Evolutionary conservation across 2,888 invertebrate species (phyloP).

Genomic region (Amphipyra tragopoginis): DNA sequence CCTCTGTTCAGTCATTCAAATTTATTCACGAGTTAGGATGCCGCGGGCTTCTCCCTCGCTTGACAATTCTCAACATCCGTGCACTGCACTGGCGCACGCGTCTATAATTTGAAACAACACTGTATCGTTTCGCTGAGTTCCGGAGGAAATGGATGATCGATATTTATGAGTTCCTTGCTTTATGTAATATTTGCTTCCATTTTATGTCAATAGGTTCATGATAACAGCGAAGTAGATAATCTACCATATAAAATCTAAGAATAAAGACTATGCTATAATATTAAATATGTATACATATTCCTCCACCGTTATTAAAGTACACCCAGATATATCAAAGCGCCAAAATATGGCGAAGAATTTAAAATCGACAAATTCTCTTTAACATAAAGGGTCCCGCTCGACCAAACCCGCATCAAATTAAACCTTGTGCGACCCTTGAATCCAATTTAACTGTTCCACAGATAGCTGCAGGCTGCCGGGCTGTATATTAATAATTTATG

Average conservation of each 20-base stretch:
- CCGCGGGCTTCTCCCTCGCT: conserved; percentile 46
- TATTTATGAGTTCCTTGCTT: conserved; percentile 29
- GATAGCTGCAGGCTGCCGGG: conserved; percentile 67
- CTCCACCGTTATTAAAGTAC: too few species aligned
- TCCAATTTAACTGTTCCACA: conserved; percentile 81
- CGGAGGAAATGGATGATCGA: conserved; percentile 32
- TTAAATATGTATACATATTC: too few species aligned
- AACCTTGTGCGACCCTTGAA: conserved; percentile 77
- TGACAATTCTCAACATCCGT: conserved; percentile 53
- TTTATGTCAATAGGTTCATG: conserved; percentile 16
- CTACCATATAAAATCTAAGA: too few species aligned
- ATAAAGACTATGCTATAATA: too few species aligned
- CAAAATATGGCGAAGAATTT: conserved; percentile 63
- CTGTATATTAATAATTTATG: conserved; percentile 79
- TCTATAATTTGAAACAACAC: conserved; percentile 58
- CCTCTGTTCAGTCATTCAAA: conserved; percentile 77
- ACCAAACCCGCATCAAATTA: conserved; percentile 80
- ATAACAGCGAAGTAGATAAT: neutral
- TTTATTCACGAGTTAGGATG: conserved; percentile 78
- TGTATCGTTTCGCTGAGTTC: conserved; percentile 20
- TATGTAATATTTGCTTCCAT: conserved; percentile 10
- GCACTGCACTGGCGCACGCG: conserved; percentile 47
- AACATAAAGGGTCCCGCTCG: conserved; percentile 68
- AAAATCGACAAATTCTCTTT: conserved; percentile 71
- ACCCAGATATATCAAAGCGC: conserved; percentile 37